A percentile compares a stretch with the other conserved stretches of the same genome.
Conservation (phyloP, 2,888 invertebrate genomes). For the Ochropleura leucogaster region DNA sequence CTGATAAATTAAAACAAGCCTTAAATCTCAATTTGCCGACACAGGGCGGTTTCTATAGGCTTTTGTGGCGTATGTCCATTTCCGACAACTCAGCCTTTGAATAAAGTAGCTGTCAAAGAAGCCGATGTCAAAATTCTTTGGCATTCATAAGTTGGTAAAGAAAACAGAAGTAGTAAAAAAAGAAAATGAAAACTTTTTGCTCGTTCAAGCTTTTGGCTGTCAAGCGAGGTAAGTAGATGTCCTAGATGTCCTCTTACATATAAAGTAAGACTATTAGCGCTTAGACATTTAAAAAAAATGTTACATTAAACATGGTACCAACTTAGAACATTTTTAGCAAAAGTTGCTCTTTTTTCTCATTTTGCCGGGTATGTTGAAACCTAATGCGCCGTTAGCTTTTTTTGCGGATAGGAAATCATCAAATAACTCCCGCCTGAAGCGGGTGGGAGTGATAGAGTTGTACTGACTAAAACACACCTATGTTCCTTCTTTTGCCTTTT, state of each 20-base stretch:
- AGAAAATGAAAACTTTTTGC: constrained; percentile 59
- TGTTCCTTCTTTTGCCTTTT: too few species aligned
- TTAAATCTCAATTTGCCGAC: constrained; percentile 83
- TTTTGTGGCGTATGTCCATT: constrained; percentile 86
- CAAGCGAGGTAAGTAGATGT: constrained; percentile 22
- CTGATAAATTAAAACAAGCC: constrained; percentile 70
- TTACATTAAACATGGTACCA: not conserved
- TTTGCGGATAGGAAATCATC: too few species aligned
- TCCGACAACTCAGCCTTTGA: constrained; percentile 86
- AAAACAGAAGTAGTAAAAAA: constrained; percentile 62
- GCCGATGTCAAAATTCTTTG: constrained; percentile 83
- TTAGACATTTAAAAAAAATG: not conserved
- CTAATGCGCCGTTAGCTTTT: not conserved
- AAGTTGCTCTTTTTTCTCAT: not conserved
- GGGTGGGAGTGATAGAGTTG: too few species aligned
- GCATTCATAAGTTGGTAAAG: constrained; percentile 67
- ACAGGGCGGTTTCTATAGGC: constrained; percentile 77
- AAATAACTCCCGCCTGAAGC: too few species aligned
- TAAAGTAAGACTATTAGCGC: not conserved
- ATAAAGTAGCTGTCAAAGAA: constrained; percentile 83
- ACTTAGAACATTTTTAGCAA: not conserved
- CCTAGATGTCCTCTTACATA: not conserved
- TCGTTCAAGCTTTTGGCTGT: constrained; percentile 40
- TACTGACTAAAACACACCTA: too few species aligned
- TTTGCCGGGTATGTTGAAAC: too few species aligned